phyloP scores from a whole-genome alignment of 2,797 vertebrate genomes.

The Gorsachius magnificus region DNA sequence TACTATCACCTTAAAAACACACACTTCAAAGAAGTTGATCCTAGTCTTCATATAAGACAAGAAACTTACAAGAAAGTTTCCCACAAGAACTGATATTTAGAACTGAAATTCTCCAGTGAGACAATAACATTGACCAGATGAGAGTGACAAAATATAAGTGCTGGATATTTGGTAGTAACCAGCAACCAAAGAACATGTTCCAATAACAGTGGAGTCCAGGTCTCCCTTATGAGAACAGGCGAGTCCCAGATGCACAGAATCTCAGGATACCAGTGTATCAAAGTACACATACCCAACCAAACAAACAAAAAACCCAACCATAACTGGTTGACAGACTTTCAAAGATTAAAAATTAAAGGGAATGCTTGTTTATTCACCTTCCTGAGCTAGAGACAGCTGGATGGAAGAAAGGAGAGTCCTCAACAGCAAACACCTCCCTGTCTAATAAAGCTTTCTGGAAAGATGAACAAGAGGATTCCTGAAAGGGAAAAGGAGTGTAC shows the following conservation, averaged over 20 bases:
- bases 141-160: neutral
- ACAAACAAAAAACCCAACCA: neutral
- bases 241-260: neutral
- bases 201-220: rapidly evolving
- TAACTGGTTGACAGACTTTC: neutral
- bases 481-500: neutral
- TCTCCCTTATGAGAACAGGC: neutral
- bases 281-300: neutral
- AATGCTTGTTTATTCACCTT: neutral
- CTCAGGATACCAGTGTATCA: neutral
- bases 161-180: neutral
- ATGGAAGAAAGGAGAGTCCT: neutral
- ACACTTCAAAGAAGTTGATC: neutral
- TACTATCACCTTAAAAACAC: neutral
- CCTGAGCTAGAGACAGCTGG: neutral
- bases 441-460: neutral
- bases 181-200: neutral
- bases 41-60: neutral
- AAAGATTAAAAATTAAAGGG: neutral
- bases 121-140: neutral
- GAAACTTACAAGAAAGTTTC: neutral
- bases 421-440: neutral
- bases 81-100: neutral
- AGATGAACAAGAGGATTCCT: neutral
- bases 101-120: neutral